phyloP scores from a whole-genome alignment of 2,113 vertebrate species.

The Athene noctua region DNA sequence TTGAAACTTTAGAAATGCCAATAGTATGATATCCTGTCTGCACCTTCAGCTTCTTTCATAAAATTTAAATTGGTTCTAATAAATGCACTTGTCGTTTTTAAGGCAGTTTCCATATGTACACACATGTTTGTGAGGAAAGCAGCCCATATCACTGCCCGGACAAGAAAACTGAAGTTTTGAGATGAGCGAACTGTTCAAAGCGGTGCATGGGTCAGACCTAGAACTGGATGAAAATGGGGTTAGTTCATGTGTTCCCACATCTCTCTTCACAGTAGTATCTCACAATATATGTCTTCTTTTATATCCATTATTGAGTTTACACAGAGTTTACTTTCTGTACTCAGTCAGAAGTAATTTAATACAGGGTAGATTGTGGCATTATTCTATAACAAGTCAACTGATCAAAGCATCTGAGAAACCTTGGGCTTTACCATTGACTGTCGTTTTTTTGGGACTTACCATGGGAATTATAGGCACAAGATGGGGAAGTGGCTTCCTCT shows the following conservation, averaged over 20 bases:
- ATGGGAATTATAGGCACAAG: background rate
- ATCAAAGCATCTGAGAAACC: background rate
- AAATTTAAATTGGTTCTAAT: background rate
- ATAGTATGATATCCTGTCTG: background rate
- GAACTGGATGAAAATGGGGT: background rate
- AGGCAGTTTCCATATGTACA: background rate
- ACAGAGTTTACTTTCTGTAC: background rate
- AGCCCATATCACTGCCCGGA: background rate
- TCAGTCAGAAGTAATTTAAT: background rate
- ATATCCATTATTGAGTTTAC: background rate
- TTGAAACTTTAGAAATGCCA: background rate
- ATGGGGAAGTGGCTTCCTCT: background rate
- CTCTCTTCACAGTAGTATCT: background rate
- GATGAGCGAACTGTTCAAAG: background rate
- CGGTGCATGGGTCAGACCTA: background rate
- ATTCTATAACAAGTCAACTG: background rate
- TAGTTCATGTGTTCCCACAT: background rate
- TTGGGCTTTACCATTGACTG: background rate
- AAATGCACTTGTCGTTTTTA: background rate
- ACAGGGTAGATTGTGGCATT: background rate
- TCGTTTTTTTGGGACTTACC: background rate
- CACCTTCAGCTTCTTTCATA: background rate
- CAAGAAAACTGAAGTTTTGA: background rate
- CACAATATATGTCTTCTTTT: background rate
- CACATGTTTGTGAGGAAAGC: background rate